Base-by-base conservation (phyloP, 1,140 invertebrate genomes). In the Cheumatopsyche charites region DNA sequence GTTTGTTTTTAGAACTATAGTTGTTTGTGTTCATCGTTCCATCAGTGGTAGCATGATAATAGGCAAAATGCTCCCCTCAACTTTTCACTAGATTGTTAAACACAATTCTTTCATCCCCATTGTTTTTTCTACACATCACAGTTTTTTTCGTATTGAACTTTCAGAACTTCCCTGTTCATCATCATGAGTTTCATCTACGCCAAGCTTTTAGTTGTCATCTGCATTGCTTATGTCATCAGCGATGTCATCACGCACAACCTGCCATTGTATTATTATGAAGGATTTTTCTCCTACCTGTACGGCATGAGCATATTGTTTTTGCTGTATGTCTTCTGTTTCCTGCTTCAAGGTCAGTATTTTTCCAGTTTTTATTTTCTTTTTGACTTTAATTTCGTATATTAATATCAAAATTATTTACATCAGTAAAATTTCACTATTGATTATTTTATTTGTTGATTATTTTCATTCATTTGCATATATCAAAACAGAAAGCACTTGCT, bases 261-360 rank as follows among this genome's bases (percentile, higher is more conserved):
- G 71, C 94, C 95, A 62, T 88, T 95, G 36, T 88, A 90, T 81
- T 96, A 94, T 83, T 96, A 96, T 86, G 94, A 99, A 90, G 94
- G 93, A 71, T 98, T 98, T 87, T 98, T 98, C 87, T 95, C 97
- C 52, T 99, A 97, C 83, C 88, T 99, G 52, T 98, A 98, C 83
- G 92, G 93, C 75, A 90, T 92, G 82, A 97, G 95, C 83, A 95
- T 98, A 79, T 83, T 97, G 73, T 98, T 98, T 86, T 88, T 98
- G 76, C 86, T 97, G 75, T 98, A 98, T 84, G 94, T 98, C 55
- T 98, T 98, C 87, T 94, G 94, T 83, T 98, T 97, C 87, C 87
- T 99, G 70, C 89, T 98, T 69, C 93, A 95, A 87, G 87, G 87
- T 75, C 45, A 71, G 74, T 75, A 68, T 63, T 12, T 23, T 55